Evolutionary conservation across 2,113 vertebrate species (phyloP).

Genomic region (Tichodroma muraria): DNA sequence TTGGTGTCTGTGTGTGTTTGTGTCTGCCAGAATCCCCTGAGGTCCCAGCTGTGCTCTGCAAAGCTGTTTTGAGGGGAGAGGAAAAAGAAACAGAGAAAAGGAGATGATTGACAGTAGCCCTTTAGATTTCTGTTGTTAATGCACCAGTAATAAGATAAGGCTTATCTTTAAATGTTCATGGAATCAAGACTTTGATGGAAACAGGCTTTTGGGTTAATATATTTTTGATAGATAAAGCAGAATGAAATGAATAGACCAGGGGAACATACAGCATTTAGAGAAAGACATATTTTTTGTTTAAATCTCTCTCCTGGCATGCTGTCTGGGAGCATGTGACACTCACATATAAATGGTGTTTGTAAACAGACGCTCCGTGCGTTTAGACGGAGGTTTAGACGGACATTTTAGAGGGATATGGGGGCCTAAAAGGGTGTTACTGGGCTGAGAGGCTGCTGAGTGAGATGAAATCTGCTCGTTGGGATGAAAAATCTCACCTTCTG

Average conservation of each 20-base stretch:
- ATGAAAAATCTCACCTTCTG: neutral
- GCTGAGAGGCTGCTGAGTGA: neutral
- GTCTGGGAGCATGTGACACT: neutral
- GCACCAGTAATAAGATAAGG: slow-evolving; percentile 73
- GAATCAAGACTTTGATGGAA: slow-evolving; percentile 77
- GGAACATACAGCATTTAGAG: slow-evolving; percentile 11
- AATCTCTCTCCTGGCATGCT: neutral
- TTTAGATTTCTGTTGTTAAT: slow-evolving; percentile 73
- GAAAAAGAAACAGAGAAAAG: neutral
- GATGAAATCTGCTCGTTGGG: neutral
- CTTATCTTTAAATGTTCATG: slow-evolving; percentile 79
- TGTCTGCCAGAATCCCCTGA: neutral
- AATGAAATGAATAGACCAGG: slow-evolving; percentile 55
- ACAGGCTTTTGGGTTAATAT: slow-evolving; percentile 77
- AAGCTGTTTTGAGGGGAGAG: neutral
- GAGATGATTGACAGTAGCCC: slow-evolving; percentile 62
- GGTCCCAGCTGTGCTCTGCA: neutral
- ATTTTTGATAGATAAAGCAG: slow-evolving; percentile 77
- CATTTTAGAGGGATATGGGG: accelerated
- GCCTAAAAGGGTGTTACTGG: neutral
- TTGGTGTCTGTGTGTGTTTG: neutral
- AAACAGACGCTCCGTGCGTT: accelerated
- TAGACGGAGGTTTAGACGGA: no score
- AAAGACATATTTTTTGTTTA: slow-evolving; percentile 34
- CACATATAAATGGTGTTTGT: neutral